Base-by-base conservation (phyloP, 2,797 vertebrate genomes). In the Spatula clypeata region DNA sequence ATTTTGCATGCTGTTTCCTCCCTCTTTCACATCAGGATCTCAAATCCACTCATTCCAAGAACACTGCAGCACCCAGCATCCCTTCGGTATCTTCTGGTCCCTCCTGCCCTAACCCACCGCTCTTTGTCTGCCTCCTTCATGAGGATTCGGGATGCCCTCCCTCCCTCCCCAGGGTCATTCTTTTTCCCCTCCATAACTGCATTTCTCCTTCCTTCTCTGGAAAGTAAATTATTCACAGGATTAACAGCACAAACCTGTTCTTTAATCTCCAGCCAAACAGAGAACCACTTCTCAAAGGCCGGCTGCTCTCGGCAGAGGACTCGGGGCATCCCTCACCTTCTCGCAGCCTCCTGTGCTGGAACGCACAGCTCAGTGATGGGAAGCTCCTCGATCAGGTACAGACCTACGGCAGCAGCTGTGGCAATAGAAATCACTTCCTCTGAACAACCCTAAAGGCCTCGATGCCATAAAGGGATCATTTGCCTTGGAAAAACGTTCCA, bases 141-240 rank as follows among this genome's bases (percentile, higher is more conserved):
- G 12, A 9, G 3, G 10, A 77, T 70, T 71, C 69, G 31, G 14
- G 13, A 11, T 34, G 21, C 20, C 36, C 17, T 49, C 14, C 27
- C 5, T 13, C 23, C 27, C 8, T 38, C 34, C 6, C 47, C 49
- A 53, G 19, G 31, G 44, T 34, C 64, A 88, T 51, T 93, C 69
- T 74, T 88, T 76, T 88, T 54, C 93, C 65, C 13, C 32, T 73
- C n/a, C 47, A 11, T 10, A 80, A 90, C 20, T n/a, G 8, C 62
- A 57, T 66, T 93, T 67, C 76, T 77, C 36, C 26, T 74, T 86
- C 77, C 49, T 73, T 45, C 61, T 74, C 67, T 17, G 29, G 54
- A 67, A 70, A 90, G 89, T 79, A 82, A 94, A 94, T 91, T 94
- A 94, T 94, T 97, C 94, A 90, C 89, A 89, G 57, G 44, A 91